Evolutionary conservation across 2,888 invertebrate species (phyloP).

Genomic region (Oxystoma pomonae): DNA sequence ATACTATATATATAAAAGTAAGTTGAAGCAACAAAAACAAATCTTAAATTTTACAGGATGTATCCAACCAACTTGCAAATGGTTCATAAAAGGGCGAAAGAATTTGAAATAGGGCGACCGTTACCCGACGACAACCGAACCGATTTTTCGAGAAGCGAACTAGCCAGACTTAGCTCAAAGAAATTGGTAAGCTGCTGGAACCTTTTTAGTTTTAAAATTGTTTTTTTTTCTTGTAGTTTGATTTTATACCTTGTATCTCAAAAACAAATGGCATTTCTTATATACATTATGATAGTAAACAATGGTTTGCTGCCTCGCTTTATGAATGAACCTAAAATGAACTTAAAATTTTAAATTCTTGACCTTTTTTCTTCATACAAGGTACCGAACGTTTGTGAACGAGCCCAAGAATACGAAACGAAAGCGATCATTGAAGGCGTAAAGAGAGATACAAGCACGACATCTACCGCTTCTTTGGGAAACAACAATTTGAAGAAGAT

Average conservation of each 20-base stretch:
- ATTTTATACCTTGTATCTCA: too few relatives aligned
- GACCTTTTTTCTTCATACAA: too few relatives aligned
- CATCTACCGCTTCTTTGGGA: constrained; percentile 18
- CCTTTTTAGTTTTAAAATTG: too few relatives aligned
- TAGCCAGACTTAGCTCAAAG: constrained; percentile 60
- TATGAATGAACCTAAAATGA: too few relatives aligned
- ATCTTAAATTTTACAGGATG: constrained; percentile 36
- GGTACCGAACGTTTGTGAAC: constrained; percentile 68
- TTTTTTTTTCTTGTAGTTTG: too few relatives aligned
- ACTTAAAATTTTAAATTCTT: too few relatives aligned
- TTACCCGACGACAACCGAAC: constrained; percentile 58
- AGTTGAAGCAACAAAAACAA: too few relatives aligned
- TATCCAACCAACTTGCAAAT: constrained; percentile 55
- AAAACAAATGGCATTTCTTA: too few relatives aligned
- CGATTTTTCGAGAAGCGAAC: constrained; percentile 64
- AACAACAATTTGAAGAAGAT: constrained; percentile 33
- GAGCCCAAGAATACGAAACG: constrained; percentile 69
- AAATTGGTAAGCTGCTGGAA: constrained; percentile 53
- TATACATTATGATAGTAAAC: too few relatives aligned
- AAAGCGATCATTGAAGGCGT: constrained; percentile 44
- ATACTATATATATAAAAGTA: too few relatives aligned
- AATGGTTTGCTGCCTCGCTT: too few relatives aligned
- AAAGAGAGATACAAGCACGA: constrained; percentile 36
- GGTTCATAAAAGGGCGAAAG: constrained; percentile 68
- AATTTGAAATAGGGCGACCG: constrained; percentile 60